Percentiles rank a stretch among this genome's conserved stretches.
phyloP scores from a whole-genome alignment of 2,113 vertebrate genomes.

The Myrmecophaga tridactyla region DNA sequence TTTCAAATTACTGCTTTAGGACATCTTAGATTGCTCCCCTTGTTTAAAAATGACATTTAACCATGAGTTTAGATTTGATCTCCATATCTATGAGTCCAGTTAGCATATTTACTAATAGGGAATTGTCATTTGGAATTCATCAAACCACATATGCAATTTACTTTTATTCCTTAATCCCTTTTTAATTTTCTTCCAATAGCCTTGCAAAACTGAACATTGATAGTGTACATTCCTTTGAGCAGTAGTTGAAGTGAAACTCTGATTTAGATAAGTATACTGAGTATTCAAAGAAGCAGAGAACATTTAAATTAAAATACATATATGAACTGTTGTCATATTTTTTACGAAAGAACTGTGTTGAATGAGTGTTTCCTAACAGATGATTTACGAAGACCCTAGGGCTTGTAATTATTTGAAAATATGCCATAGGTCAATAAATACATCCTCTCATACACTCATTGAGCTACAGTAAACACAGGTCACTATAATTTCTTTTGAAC shows the following conservation, averaged over 20 bases:
- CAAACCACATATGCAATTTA: not conserved
- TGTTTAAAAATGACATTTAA: not conserved
- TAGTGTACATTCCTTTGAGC: not conserved
- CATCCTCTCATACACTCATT: not conserved
- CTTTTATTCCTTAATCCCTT: not conserved
- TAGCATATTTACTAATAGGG: not conserved
- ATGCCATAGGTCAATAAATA: not conserved
- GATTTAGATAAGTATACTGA: not conserved
- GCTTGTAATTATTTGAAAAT: conserved; percentile 24
- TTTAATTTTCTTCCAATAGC: not conserved
- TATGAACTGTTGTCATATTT: not conserved
- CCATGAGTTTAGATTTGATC: not conserved
- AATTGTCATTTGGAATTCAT: not conserved
- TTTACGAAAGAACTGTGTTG: not conserved
- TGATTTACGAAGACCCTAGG: not conserved
- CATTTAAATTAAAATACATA: conserved; percentile 13
- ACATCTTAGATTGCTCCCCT: not conserved
- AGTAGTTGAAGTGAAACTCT: not conserved
- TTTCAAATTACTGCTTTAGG: not conserved
- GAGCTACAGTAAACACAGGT: not conserved
- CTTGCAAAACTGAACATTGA: not conserved
- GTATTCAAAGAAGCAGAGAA: not conserved
- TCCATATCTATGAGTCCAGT: not conserved
- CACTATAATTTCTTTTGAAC: not conserved
- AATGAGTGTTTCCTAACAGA: not conserved